A percentile compares a stretch with the other conserved stretches of the same genome.
These are phyloP conservation scores for Lumbricus terrestris DNA, from an alignment of 2,888 invertebrate species.

Conservation along the genomic window DNA sequence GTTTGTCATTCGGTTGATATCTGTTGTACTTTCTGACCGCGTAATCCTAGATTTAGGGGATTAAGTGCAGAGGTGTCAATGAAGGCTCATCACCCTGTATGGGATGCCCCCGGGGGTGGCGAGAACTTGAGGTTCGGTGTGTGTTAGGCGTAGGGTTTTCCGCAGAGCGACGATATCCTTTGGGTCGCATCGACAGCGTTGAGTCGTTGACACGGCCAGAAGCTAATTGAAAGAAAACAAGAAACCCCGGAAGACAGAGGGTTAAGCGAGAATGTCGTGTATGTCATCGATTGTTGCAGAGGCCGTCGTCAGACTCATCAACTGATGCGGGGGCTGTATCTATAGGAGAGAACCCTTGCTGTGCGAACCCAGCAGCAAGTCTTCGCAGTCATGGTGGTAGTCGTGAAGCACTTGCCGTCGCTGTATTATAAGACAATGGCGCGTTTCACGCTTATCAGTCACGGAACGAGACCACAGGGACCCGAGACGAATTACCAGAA, in stretches of 20 bases:
- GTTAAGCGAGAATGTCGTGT: background rate
- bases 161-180: background rate
- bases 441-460: background rate
- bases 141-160: background rate
- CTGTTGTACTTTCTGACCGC: background rate
- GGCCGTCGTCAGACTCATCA: too few species aligned
- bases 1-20: background rate
- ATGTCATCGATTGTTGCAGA: background rate
- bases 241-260: background rate
- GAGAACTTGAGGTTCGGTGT: background rate
- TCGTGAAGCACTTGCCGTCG: background rate
- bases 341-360: background rate
- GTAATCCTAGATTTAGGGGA: background rate
- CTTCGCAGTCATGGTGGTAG: background rate
- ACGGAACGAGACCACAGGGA: background rate
- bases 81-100: background rate
- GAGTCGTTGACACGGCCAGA: background rate
- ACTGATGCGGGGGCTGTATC: too few species aligned
- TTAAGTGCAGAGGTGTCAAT: background rate
- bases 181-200: background rate
- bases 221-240: slow-evolving; percentile 3
- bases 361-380: background rate
- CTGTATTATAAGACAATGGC: background rate
- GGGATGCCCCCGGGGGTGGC: background rate
- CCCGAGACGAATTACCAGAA: background rate